Base-by-base conservation (phyloP, 2,797 vertebrate genomes). In the Sebastes trivittatus region DNA sequence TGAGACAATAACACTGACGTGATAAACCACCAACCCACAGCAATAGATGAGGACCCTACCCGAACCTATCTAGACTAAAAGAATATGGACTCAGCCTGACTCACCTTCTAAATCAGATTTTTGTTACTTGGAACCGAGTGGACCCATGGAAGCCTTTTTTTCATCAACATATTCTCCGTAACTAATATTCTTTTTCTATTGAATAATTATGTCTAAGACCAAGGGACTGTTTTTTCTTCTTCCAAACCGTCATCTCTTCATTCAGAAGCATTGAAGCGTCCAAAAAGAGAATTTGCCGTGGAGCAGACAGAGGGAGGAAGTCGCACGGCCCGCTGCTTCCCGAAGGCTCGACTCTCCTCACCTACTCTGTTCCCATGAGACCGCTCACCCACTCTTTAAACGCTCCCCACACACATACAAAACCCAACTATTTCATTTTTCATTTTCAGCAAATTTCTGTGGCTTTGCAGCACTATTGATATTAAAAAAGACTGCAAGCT, bases 401-500 rank as follows among this genome's bases (percentile, higher is more conserved):
- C 11, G 22, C 76, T 54, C 56, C 65, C 27, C 78, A 38, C 65
- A 77, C 83, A 77, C 75, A 80, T 18, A 85, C 71, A 86, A 68
- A 79, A 78, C 58, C 64, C 85, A 80, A 79, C 83, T 49, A 82
- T 89, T 91, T 92, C 82, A 87, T 83, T 89, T 92, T 88, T 90
- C 90, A 86, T 92, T 92, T 90, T 82, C 84, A 79, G 66, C 82
- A 80, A 83, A 90, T 88, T 85, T 89, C 84, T 84, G 75, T 34
- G 83, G 86, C 88, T 89, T 89, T 89, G 83, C 78, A 84, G 90
- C 81, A 61, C 83, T 88, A 90, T 87, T 88, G 82, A 91, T 86
- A 85, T 46, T 82, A 89, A 89, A 89, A 81, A 78, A 62, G 81
- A 71, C 75, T 22, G 30, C 27, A 13, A 73, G 77, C 69, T 81